phyloP scores from a whole-genome alignment of 2,797 vertebrate species.

The Nasua narica region DNA sequence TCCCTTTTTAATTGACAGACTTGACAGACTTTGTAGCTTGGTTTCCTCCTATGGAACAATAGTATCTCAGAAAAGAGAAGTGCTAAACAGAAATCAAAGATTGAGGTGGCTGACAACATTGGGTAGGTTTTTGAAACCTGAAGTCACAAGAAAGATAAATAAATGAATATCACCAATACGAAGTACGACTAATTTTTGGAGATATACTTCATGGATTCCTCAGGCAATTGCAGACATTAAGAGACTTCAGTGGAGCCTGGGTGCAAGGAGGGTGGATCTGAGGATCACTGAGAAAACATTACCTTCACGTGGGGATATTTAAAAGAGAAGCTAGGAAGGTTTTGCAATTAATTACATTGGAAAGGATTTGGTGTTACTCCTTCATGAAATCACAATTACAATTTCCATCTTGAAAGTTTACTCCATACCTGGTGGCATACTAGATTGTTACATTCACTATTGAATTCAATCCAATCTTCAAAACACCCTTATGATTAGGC shows the following conservation, averaged over 20 bases:
- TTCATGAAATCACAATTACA: not conserved
- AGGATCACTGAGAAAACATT: not conserved
- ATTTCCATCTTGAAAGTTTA: not conserved
- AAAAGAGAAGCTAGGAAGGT: not conserved
- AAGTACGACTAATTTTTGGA: not conserved
- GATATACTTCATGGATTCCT: not conserved
- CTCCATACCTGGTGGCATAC: not conserved
- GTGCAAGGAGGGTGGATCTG: accelerated
- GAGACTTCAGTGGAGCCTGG: not conserved
- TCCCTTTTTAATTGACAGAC: not conserved
- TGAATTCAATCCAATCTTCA: not conserved
- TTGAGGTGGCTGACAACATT: not conserved
- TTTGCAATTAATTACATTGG: not conserved
- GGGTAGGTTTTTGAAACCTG: not conserved
- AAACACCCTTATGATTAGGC: not conserved
- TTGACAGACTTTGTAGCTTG: not conserved
- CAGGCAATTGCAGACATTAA: not conserved
- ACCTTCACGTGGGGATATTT: not conserved
- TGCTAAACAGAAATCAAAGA: not conserved
- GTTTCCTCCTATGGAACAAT: not conserved
- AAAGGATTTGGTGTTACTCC: not conserved
- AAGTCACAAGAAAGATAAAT: not conserved
- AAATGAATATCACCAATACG: not conserved
- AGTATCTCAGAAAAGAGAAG: not conserved
- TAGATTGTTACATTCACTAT: not conserved